Evolutionary conservation across 2,888 invertebrate species (phyloP).

Genomic region (Punctoribates punctum): DNA sequence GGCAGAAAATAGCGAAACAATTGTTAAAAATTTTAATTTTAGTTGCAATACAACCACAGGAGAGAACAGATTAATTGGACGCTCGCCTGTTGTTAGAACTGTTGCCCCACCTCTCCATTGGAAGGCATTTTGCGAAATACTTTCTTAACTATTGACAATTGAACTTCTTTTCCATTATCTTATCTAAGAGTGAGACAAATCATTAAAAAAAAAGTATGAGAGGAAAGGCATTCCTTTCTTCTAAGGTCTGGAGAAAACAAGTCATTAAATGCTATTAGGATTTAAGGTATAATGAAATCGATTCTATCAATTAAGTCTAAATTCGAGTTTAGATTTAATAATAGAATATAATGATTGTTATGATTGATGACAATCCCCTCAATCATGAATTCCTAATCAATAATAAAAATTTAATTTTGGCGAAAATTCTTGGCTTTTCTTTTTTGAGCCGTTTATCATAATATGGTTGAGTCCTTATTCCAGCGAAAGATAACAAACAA

Average conservation of each 20-base stretch:
- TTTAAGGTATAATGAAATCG: background rate
- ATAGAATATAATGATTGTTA: background rate
- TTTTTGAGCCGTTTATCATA: background rate
- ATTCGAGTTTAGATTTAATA: background rate
- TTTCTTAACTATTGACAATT: background rate
- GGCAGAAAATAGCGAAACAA: background rate
- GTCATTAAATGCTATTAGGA: no score
- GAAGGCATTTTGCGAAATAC: background rate
- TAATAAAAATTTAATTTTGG: background rate
- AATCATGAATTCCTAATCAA: conserved; percentile 11
- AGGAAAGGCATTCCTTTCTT: no score
- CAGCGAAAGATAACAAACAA: background rate
- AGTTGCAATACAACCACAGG: background rate
- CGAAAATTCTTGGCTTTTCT: background rate
- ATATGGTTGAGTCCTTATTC: background rate
- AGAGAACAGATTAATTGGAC: background rate
- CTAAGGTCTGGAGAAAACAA: no score
- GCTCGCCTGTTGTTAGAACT: background rate
- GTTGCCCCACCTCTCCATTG: background rate
- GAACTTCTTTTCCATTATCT: background rate
- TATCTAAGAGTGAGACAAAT: background rate
- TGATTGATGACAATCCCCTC: background rate
- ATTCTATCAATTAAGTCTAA: background rate
- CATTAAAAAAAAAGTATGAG: no score
- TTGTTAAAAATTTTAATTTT: background rate